Evolutionary conservation across 2,797 vertebrate species (phyloP).

Genomic region (Toxotes lorentzi): DNA sequence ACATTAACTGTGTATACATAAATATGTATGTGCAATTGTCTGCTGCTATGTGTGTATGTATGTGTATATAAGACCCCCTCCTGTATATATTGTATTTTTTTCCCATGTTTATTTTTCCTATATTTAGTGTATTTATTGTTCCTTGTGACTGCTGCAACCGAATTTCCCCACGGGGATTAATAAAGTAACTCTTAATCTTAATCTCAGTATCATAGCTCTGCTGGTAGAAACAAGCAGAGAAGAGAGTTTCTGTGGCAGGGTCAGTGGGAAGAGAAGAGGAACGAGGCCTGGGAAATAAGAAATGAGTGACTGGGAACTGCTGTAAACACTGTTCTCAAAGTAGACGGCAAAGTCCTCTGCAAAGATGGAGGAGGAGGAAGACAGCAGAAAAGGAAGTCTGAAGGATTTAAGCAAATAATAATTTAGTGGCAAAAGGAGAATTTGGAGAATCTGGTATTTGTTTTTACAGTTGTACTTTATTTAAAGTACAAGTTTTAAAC

Average conservation of each 20-base stretch:
- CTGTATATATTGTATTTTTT: too few species aligned
- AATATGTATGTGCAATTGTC: too few species aligned
- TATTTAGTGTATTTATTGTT: too few species aligned
- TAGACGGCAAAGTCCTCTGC: conserved; percentile 14
- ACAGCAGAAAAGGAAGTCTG: neutral
- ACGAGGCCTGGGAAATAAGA: conserved; percentile 48
- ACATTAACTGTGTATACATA: too few species aligned
- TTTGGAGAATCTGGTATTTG: conserved; percentile 31
- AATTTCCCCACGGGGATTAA: too few species aligned
- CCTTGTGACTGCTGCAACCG: too few species aligned
- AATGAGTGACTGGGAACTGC: conserved; percentile 34
- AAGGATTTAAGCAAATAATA: neutral
- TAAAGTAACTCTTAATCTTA: too few species aligned
- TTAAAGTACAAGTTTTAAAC: conserved; percentile 9
- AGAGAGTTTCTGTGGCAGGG: neutral
- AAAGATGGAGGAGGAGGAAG: neutral
- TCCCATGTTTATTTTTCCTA: too few species aligned
- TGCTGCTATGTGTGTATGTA: too few species aligned
- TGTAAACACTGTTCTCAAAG: conserved; percentile 35
- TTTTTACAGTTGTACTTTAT: conserved; percentile 39
- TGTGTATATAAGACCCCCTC: too few species aligned
- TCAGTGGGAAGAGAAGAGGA: conserved; percentile 23
- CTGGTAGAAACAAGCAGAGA: neutral
- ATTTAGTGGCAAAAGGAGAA: conserved; percentile 1
- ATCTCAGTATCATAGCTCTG: neutral